Evolutionary conservation across 1,140 invertebrate genomes (phyloP).

Genomic region (Lethrus apterus): DNA sequence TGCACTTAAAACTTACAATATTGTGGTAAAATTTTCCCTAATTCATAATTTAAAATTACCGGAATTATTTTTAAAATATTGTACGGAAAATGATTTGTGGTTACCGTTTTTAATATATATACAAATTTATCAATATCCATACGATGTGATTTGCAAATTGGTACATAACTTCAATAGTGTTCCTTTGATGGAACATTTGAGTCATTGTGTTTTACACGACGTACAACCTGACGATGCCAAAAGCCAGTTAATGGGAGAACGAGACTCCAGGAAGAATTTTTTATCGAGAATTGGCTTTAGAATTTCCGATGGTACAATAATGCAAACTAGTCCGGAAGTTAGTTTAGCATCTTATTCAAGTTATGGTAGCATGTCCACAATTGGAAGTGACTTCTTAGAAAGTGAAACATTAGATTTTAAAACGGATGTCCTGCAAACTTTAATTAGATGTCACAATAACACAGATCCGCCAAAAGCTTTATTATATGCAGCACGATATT

Average conservation of each 20-base stretch:
- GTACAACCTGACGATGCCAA: slow-evolving; percentile 36
- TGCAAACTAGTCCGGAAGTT: slow-evolving; percentile 9
- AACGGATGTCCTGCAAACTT: slow-evolving; percentile 52
- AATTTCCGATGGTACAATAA: slow-evolving; percentile 20
- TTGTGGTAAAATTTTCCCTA: slow-evolving; percentile 52
- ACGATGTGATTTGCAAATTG: slow-evolving; percentile 47
- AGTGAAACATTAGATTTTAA: slow-evolving; percentile 37
- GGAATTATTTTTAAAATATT: slow-evolving; percentile 46
- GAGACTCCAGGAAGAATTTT: slow-evolving; percentile 35
- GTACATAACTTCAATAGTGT: slow-evolving; percentile 45
- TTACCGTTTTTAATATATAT: slow-evolving; percentile 55
- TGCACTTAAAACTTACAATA: slow-evolving; percentile 44
- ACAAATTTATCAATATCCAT: slow-evolving; percentile 55
- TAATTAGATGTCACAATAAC: slow-evolving; percentile 57
- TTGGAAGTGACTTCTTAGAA: slow-evolving; percentile 29
- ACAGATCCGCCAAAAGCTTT: slow-evolving; percentile 57
- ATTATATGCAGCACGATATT: slow-evolving; percentile 47
- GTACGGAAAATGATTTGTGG: slow-evolving; percentile 51
- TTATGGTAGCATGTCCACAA: slow-evolving; percentile 27
- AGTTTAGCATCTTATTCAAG: slow-evolving; percentile 29
- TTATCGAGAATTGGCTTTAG: slow-evolving; percentile 34
- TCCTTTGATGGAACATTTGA: slow-evolving; percentile 48
- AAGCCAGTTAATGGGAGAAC: slow-evolving; percentile 27
- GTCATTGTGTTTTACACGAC: slow-evolving; percentile 46
- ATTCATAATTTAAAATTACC: slow-evolving; percentile 50